Conservation (phyloP, 2,797 vertebrate species). For the Xerus rutilus region DNA sequence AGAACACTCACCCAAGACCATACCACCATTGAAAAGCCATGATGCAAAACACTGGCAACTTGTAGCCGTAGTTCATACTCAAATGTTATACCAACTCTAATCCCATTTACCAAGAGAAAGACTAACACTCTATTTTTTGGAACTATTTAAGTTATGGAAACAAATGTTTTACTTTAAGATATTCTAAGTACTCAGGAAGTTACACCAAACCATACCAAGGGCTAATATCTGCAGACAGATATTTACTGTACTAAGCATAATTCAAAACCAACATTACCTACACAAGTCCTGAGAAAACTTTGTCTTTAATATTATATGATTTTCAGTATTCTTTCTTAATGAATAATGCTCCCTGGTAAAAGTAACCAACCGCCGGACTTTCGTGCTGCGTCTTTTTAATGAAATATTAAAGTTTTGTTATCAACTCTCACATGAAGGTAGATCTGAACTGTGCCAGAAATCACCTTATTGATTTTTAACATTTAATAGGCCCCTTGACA, state of each 20-base stretch:
- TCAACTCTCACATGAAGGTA: background rate
- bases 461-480: background rate
- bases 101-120: background rate
- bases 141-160: conserved; percentile 31
- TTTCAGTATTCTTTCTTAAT: background rate
- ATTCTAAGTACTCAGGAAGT: background rate
- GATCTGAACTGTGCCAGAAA: background rate
- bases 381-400: background rate
- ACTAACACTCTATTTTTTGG: background rate
- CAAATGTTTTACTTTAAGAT: conserved; percentile 5
- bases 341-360: background rate
- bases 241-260: background rate
- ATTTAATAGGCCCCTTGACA: background rate
- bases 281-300: background rate
- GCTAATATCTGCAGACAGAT: background rate
- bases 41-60: background rate
- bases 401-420: conserved; percentile 44
- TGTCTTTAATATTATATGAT: background rate
- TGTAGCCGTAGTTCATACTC: background rate
- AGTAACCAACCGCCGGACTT: background rate
- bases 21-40: background rate
- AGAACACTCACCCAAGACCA: background rate
- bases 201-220: background rate
- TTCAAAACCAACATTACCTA: background rate
- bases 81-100: background rate